Evolutionary conservation across 2,797 vertebrate genomes (phyloP).

Genomic region (Scleropages formosus): DNA sequence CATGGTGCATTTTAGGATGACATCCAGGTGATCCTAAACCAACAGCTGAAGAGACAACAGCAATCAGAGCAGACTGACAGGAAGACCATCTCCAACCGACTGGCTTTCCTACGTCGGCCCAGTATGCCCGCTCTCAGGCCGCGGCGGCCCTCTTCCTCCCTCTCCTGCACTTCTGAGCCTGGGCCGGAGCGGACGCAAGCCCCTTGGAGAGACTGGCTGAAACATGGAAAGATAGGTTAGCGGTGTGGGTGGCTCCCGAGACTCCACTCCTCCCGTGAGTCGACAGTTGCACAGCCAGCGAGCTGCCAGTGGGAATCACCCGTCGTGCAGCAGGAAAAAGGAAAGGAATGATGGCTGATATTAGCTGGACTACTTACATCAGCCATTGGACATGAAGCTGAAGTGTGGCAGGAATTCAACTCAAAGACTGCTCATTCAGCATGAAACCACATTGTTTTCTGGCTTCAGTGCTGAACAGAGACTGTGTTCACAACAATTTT

Average conservation of each 20-base stretch:
- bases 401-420: background rate
- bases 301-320: slow-evolving; percentile 46
- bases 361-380: slow-evolving; percentile 20
- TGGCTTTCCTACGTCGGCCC: slow-evolving; percentile 57
- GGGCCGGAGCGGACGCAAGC: slow-evolving; percentile 5
- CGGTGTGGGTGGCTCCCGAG: slow-evolving; percentile 39
- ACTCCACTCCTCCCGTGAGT: background rate
- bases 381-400: too few relatives aligned
- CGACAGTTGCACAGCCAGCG: slow-evolving; percentile 17
- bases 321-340: slow-evolving; percentile 52
- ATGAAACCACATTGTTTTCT: background rate
- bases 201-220: slow-evolving; percentile 64
- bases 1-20: slow-evolving; percentile 65
- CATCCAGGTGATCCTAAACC: slow-evolving; percentile 74
- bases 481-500: background rate
- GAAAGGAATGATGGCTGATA: slow-evolving; percentile 15
- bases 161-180: background rate
- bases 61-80: slow-evolving; percentile 58
- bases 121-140: slow-evolving; percentile 36
- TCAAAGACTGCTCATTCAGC: too few relatives aligned
- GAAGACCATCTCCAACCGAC: slow-evolving; percentile 51
- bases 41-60: slow-evolving; percentile 72
- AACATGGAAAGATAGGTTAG: slow-evolving; percentile 43
- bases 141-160: slow-evolving; percentile 45
- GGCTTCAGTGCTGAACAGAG: background rate